Conservation (phyloP, 2,113 vertebrate genomes). For the Ivindomyrus marchei region DNA sequence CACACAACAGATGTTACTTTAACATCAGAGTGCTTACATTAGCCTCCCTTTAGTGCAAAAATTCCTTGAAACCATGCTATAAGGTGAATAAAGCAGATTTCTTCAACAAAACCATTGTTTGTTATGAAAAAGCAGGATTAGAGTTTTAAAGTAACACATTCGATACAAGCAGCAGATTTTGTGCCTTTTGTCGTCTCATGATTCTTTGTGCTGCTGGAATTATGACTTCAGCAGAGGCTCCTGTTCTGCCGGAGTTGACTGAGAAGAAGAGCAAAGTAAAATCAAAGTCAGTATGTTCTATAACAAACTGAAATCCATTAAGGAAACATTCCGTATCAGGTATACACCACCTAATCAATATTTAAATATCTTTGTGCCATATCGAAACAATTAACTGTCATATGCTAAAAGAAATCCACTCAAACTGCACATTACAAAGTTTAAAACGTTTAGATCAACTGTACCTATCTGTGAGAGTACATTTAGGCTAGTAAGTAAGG, state of each 20-base stretch:
- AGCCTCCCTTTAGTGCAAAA: neutral
- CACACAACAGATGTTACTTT: neutral
- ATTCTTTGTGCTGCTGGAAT: neutral
- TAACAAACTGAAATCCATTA: neutral
- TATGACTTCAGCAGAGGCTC: conserved; percentile 50
- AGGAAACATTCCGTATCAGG: neutral
- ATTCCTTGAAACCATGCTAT: neutral
- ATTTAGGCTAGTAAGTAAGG: neutral
- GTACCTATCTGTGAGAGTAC: neutral
- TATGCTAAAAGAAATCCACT: neutral
- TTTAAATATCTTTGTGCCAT: neutral
- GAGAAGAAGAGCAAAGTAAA: neutral
- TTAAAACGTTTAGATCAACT: neutral
- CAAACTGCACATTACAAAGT: neutral
- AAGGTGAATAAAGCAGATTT: neutral
- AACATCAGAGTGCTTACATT: neutral
- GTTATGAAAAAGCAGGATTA: neutral
- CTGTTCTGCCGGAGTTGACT: conserved; percentile 53
- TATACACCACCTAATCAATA: neutral
- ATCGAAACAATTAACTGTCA: neutral
- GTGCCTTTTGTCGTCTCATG: neutral
- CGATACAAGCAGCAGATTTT: neutral
- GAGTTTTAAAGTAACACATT: neutral
- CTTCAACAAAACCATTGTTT: neutral
- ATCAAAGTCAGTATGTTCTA: neutral